phyloP scores from a whole-genome alignment of 1,140 invertebrate species.

The Chironomus tepperi region DNA sequence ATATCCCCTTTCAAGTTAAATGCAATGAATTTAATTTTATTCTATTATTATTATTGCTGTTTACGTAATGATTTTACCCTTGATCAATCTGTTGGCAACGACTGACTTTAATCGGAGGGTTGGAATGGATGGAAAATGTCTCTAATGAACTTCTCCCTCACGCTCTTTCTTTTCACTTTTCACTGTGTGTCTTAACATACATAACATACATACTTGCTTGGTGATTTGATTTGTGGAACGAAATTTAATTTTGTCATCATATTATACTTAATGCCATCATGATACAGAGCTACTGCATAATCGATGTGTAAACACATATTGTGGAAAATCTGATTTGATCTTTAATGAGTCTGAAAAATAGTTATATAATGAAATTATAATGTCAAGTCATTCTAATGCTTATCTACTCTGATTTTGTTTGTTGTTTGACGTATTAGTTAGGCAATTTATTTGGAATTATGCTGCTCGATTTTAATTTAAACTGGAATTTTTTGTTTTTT shows the following conservation, averaged over 20 bases:
- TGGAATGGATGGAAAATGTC: constrained; percentile 10
- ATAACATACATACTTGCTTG: no score
- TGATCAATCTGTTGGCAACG: neutral
- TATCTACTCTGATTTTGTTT: no score
- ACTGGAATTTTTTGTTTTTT: no score
- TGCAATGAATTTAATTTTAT: neutral
- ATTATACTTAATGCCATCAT: constrained; percentile 9
- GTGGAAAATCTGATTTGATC: constrained; percentile 3
- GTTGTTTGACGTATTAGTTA: no score
- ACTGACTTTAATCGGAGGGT: neutral
- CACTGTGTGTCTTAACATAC: neutral
- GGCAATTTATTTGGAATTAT: no score
- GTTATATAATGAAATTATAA: no score
- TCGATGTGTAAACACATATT: constrained; percentile 15
- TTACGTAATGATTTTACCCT: constrained; percentile 21
- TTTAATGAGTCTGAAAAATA: neutral
- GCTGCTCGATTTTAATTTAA: no score
- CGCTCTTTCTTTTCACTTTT: neutral
- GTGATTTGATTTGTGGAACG: constrained; percentile 1
- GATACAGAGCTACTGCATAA: neutral
- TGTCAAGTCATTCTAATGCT: no score
- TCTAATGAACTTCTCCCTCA: neutral
- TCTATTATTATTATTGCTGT: neutral
- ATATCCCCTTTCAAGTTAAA: neutral
- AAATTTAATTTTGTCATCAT: constrained; percentile 11